phyloP scores from a whole-genome alignment of 2,797 vertebrate species.

The Dromococcyx pavoninus region DNA sequence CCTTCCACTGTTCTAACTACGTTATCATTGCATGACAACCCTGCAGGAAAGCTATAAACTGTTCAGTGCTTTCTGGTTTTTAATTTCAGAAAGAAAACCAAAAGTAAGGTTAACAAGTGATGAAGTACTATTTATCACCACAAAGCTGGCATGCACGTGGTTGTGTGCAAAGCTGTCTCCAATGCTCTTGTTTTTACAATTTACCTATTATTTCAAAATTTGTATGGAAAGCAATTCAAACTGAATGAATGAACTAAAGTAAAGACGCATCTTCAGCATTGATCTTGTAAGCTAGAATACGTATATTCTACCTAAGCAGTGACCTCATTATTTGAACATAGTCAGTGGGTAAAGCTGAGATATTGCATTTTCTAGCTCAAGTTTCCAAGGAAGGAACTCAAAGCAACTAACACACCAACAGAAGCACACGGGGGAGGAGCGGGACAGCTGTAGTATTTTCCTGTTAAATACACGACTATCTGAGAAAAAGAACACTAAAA shows the following conservation, averaged over 20 bases:
- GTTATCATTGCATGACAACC: rapidly evolving
- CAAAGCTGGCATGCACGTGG: not conserved
- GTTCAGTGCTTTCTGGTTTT: not conserved
- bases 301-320: not conserved
- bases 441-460: conserved; percentile 30
- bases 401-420: not conserved
- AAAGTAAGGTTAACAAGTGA: not conserved
- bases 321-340: not conserved
- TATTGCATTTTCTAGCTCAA: not conserved
- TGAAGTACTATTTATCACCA: not conserved
- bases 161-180: not conserved
- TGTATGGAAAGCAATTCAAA: not conserved
- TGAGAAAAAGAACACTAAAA: not conserved
- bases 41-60: not conserved
- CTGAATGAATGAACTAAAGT: not conserved
- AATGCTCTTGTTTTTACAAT: not conserved
- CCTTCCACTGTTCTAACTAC: not conserved
- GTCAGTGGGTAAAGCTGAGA: not conserved
- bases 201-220: not conserved
- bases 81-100: not conserved
- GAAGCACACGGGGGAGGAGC: not conserved
- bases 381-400: not conserved
- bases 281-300: not conserved
- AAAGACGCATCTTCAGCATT: not conserved
- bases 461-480: conserved; percentile 8